Evolutionary conservation across 2,888 invertebrate species (phyloP).

Genomic region (Therioaphis trifolii): DNA sequence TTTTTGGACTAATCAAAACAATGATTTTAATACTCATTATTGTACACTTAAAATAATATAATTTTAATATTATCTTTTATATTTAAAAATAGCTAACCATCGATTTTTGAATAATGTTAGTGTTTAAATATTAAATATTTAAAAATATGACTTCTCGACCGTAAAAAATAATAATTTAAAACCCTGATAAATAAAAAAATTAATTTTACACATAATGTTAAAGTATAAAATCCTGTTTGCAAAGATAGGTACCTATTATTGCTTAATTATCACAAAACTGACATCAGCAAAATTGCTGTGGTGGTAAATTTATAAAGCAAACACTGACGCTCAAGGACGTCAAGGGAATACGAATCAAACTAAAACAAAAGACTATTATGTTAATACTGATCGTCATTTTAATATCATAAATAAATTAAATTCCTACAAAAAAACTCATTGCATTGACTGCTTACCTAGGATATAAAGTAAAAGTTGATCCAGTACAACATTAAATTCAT

Average conservation of each 20-base stretch:
- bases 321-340: constrained; percentile 20
- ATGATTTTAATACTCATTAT: too few species aligned
- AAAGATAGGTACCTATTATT: neutral
- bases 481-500: neutral
- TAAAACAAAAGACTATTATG: constrained; percentile 40
- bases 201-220: too few species aligned
- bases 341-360: neutral
- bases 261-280: constrained; percentile 23
- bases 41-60: too few species aligned
- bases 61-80: too few species aligned
- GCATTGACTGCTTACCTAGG: neutral
- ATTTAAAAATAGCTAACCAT: too few species aligned
- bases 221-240: neutral
- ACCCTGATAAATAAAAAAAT: too few species aligned
- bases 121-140: too few species aligned
- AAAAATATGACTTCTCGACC: too few species aligned
- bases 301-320: constrained; percentile 11
- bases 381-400: constrained; percentile 30
- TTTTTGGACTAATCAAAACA: too few species aligned
- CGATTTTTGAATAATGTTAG: too few species aligned
- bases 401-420: neutral
- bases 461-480: neutral
- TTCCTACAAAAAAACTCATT: neutral
- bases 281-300: neutral
- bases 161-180: too few species aligned